Evolutionary conservation across 2,797 vertebrate species (phyloP), one percentile per base, ranked within the genome.

Genomic region (Micromesistius poutassou): DNA sequence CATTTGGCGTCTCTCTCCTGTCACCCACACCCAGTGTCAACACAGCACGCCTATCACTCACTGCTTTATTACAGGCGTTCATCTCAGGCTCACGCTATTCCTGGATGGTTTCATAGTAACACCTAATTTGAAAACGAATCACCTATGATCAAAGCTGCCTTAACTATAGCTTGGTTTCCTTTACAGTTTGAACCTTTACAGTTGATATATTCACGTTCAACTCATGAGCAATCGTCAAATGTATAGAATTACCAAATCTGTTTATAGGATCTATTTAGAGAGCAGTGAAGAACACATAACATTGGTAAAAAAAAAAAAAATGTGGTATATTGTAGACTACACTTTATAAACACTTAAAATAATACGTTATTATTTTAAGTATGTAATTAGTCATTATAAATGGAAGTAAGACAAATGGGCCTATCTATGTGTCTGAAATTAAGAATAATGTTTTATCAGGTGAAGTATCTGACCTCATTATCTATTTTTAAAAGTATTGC

Each of bases 1-100:
- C 0, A 38, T 38, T 35, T 50, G 10, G 73, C 35, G 50, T 40
- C 40, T 71, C 38, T 42, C 8, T 38, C 68, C 74, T 42, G n/a
- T 35, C 73, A 71, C 31, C 76, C 71, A 9, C 73, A 71, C 62
- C 76, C 71, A 74, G 36, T 71, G 79, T 77, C 50, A 80, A 80
- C 38, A 80, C 50, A n/a, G 33, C 72, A 10, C 22, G 30, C 28
- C 71, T 76, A 22, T 19, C 19, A 13, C 14, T 3, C 71, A 0
- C 72, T 62, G 19, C 66, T 80, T 22, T 76, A 71, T 50, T 46
- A 31, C n/a, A 30, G 62, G n/a, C 33, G 4, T 73, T 40, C 8
- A 22, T 35, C 25, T 16, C 2, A 25, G n/a, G n/a, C n/a, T 13
- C 25, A 30, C 73, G 55, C 62, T 28, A 66, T 72, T 16, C 35